Percentiles rank a stretch among this genome's conserved stretches.
Evolutionary conservation across 2,888 invertebrate genomes (phyloP).

Genomic region (Amiota communis): DNA sequence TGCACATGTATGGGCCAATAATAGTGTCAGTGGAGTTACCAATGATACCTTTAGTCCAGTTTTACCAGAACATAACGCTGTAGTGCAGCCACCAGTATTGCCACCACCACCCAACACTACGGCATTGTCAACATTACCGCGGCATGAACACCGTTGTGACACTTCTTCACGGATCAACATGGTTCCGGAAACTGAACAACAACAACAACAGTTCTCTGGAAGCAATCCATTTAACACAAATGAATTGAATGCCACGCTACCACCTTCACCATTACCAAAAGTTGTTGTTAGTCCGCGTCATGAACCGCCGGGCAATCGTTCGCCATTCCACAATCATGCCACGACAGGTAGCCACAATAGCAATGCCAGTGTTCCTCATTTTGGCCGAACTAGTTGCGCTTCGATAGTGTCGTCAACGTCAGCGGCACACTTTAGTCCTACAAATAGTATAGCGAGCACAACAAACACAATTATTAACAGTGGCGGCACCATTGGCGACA

Average conservation of each 20-base stretch:
- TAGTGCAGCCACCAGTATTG: constrained; percentile 30
- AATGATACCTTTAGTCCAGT: constrained; percentile 51
- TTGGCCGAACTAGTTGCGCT: constrained; percentile 27
- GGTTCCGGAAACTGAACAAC: constrained; percentile 9
- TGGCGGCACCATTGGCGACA: constrained; percentile 41
- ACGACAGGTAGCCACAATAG: constrained; percentile 25
- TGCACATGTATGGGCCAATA: constrained; percentile 57
- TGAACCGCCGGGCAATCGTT: constrained; percentile 63
- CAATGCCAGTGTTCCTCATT: constrained; percentile 34
- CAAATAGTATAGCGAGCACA: constrained; percentile 59
- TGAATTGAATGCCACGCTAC: constrained; percentile 45
- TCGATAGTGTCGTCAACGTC: constrained; percentile 36
- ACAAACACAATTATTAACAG: constrained; percentile 47
- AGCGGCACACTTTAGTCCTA: constrained; percentile 60
- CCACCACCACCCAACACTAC: neutral
- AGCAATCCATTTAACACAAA: constrained; percentile 9
- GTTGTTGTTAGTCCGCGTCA: constrained; percentile 67
- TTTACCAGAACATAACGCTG: constrained; percentile 44
- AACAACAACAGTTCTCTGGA: constrained; percentile 33
- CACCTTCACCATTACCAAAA: constrained; percentile 64
- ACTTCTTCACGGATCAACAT: too few relatives aligned
- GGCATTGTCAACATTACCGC: constrained; percentile 14
- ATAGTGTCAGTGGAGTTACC: constrained; percentile 26
- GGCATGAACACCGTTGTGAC: constrained; percentile 9
- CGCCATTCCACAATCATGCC: constrained; percentile 69